These are phyloP conservation scores for Chalcis sispes DNA, from an alignment of 2,888 invertebrate genomes.

Conservation along the genomic window DNA sequence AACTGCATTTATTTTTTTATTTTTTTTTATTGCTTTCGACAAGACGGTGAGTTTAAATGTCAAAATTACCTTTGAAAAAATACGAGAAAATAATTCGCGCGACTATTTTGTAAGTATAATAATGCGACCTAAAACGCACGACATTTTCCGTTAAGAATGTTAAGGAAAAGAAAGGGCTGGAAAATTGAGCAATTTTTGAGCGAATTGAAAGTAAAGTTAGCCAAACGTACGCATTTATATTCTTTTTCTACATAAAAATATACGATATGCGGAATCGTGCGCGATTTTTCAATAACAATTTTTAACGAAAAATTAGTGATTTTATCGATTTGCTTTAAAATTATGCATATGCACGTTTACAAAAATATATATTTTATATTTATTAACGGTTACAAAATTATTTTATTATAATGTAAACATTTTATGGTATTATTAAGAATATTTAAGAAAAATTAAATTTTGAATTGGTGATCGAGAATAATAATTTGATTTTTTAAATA, in stretches of 20 bases:
- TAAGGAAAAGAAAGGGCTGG: neutral
- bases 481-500: too few species aligned
- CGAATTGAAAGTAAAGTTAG: neutral
- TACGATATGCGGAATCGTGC: neutral
- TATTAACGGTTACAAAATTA: too few species aligned
- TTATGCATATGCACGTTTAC: too few species aligned
- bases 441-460: too few species aligned
- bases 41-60: neutral
- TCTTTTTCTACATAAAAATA: neutral
- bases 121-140: neutral
- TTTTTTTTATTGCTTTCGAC: neutral
- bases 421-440: too few species aligned
- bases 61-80: constrained; percentile 17
- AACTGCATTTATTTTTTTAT: neutral
- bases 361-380: too few species aligned
- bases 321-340: constrained; percentile 5
- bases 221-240: neutral
- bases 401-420: too few species aligned
- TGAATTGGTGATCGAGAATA: too few species aligned
- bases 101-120: neutral
- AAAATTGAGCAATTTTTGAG: constrained; percentile 18
- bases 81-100: neutral
- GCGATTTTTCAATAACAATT: constrained; percentile 12
- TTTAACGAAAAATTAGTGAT: neutral
- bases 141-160: too few species aligned